These are phyloP conservation scores for Drosophila orena DNA, from an alignment of 1,140 invertebrate species.

Conservation along the genomic window DNA sequence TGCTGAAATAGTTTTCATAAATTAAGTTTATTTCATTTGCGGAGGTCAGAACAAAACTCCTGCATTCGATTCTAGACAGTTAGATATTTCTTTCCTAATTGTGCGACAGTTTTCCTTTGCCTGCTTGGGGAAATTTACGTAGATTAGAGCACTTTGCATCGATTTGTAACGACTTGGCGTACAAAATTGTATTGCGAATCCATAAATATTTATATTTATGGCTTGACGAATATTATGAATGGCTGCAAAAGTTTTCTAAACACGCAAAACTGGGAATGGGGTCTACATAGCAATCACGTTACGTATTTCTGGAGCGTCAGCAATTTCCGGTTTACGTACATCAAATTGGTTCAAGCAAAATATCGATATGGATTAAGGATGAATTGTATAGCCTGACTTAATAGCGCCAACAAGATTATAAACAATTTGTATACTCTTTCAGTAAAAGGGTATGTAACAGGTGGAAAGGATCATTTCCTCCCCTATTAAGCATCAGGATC, in stretches of 20 bases:
- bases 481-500: too few species aligned
- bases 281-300: constrained; percentile 12
- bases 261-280: constrained; percentile 13
- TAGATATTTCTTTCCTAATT: constrained; percentile 78
- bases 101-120: constrained; percentile 62
- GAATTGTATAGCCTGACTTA: background rate
- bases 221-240: constrained; percentile 41
- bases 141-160: constrained; percentile 78
- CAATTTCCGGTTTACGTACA: constrained; percentile 3
- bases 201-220: constrained; percentile 76
- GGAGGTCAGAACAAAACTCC: constrained; percentile 52
- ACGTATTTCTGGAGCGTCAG: constrained; percentile 17
- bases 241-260: constrained; percentile 12
- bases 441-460: too few species aligned
- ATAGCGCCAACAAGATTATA: too few species aligned
- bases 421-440: too few species aligned
- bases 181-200: constrained; percentile 63
- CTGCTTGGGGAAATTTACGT: constrained; percentile 62
- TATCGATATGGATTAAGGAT: background rate
- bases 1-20: constrained; percentile 83
- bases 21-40: constrained; percentile 80
- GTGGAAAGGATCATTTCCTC: too few species aligned
- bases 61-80: constrained; percentile 37
- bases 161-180: constrained; percentile 72
- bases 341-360: background rate